Evolutionary conservation across 2,888 invertebrate genomes (phyloP).

Genomic region (Nomada ferruginata): DNA sequence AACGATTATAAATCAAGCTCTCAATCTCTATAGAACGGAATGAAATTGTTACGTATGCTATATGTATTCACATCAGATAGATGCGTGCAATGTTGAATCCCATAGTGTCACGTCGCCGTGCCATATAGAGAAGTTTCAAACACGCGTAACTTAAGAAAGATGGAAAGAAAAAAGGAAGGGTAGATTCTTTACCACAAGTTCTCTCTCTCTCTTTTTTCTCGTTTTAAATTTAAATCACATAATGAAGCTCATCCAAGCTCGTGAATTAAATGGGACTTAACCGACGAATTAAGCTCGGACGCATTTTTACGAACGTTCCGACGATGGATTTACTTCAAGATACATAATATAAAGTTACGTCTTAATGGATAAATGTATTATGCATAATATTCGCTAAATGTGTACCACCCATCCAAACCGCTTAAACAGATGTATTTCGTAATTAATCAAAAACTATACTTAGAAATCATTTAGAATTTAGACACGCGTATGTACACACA

Average conservation of each 20-base stretch:
- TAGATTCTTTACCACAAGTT: constrained; percentile 12
- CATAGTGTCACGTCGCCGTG: constrained; percentile 12
- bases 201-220: not conserved
- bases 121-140: constrained; percentile 11
- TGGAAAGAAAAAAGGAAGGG: not conserved
- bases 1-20: constrained; percentile 65
- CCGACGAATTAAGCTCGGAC: constrained; percentile 37
- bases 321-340: constrained; percentile 49
- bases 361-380: constrained; percentile 59
- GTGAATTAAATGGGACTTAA: constrained; percentile 54
- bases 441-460: constrained; percentile 33
- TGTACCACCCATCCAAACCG: constrained; percentile 55
- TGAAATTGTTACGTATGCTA: constrained; percentile 10
- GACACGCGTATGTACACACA: not conserved
- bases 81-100: constrained; percentile 5
- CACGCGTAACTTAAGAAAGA: constrained; percentile 3
- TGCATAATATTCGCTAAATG: constrained; percentile 49
- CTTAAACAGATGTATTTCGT: constrained; percentile 54
- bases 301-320: constrained; percentile 46
- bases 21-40: constrained; percentile 46
- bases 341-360: constrained; percentile 37
- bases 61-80: constrained; percentile 20
- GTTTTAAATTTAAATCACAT: constrained; percentile 34
- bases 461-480: constrained; percentile 47
- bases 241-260: constrained; percentile 60